phyloP scores from a whole-genome alignment of 1,140 invertebrate genomes.

The Anadara kagoshimensis region DNA sequence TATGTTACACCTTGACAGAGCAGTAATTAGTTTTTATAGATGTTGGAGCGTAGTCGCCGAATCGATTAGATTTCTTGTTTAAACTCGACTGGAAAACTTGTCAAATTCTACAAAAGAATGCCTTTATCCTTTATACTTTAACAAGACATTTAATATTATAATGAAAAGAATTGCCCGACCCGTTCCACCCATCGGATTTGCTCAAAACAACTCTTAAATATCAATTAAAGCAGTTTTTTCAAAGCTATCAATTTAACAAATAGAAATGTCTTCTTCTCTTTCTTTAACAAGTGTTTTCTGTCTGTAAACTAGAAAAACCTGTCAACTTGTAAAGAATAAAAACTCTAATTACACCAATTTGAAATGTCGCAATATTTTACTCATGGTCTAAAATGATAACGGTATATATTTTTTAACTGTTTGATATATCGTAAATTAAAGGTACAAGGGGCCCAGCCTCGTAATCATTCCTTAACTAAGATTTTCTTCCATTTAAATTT shows the following conservation, averaged over 20 bases:
- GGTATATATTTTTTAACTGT: background rate
- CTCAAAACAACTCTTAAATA: constrained; percentile 30
- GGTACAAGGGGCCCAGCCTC: too few relatives aligned
- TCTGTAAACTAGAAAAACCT: background rate
- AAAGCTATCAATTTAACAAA: constrained; percentile 32
- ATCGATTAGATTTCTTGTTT: constrained; percentile 8
- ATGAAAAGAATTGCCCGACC: constrained; percentile 11
- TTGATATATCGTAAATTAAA: background rate
- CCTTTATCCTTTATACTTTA: constrained; percentile 1
- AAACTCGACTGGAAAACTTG: constrained; percentile 4
- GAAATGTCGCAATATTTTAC: background rate
- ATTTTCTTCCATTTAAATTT: too few relatives aligned
- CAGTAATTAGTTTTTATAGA: constrained; percentile 1
- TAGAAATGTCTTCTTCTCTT: constrained; percentile 1
- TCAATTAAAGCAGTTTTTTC: constrained; percentile 28
- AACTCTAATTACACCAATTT: background rate
- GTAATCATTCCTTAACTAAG: too few relatives aligned
- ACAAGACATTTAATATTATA: constrained; percentile 8
- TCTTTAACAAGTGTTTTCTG: background rate
- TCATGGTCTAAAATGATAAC: background rate
- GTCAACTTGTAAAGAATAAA: constrained; percentile 4
- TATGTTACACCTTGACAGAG: background rate
- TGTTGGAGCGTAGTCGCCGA: constrained; percentile 5
- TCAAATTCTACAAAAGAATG: constrained; percentile 19
- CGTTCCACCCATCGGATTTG: constrained; percentile 21